Evolutionary conservation across 2,888 invertebrate species (phyloP).

Genomic region (Andricus quercusramuli): DNA sequence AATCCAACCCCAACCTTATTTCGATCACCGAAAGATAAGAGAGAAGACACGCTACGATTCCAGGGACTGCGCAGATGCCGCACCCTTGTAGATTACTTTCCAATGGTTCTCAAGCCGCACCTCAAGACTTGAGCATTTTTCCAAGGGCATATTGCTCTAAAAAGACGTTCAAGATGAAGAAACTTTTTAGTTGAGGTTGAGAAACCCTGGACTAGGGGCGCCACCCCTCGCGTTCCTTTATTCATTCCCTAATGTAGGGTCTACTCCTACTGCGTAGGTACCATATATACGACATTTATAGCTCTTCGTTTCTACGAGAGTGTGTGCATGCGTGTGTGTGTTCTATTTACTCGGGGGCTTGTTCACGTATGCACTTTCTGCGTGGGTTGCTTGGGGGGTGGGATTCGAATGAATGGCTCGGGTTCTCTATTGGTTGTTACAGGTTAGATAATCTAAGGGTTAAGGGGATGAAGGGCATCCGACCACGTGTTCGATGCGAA

Average conservation of each 20-base stretch:
- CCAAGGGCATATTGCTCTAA: neutral
- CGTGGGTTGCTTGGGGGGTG: conserved; percentile 35
- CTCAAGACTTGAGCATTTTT: neutral
- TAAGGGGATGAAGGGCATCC: neutral
- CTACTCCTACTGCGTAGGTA: conserved; percentile 42
- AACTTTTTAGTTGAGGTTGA: conserved; percentile 44
- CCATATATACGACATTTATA: conserved; percentile 39
- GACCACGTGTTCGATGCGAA: neutral
- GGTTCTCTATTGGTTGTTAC: conserved; percentile 45
- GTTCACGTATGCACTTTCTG: neutral
- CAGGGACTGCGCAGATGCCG: neutral
- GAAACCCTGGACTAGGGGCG: conserved; percentile 48
- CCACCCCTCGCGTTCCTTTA: conserved; percentile 61
- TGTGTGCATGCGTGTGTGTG: neutral
- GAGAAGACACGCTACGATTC: neutral
- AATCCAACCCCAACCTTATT: neutral
- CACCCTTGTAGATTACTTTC: neutral
- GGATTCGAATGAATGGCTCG: conserved; percentile 51
- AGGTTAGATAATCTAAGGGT: neutral
- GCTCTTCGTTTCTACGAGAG: neutral
- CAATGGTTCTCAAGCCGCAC: neutral
- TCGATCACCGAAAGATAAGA: neutral
- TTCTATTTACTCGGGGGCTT: neutral
- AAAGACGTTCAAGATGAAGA: neutral
- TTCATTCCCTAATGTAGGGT: conserved; percentile 68